Evolutionary conservation across 2,113 vertebrate genomes (phyloP), one percentile per base, ranked within the genome.

Genomic region (Chamaetylas fuelleborni): DNA sequence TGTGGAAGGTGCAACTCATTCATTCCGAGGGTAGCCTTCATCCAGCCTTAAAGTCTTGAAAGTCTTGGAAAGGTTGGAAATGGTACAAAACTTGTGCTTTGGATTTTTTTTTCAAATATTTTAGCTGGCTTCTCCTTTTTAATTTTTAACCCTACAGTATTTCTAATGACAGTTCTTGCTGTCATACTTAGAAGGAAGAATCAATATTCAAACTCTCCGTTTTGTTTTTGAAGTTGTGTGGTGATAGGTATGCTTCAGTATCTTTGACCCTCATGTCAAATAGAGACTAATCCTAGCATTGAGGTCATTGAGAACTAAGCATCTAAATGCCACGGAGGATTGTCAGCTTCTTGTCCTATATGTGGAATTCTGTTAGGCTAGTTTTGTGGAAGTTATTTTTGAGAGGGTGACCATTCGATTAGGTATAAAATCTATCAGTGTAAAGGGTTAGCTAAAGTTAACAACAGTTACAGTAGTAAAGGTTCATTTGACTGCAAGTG

Each of bases 351-450:
- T 54, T 12, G 12, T 53, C n/a, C 24, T 57, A 25, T 74, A 34
- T 51, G 14, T 14, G n/a, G 18, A 66, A 38, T 86, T 77, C n/a
- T 67, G 6, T 66, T 69, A 36, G 36, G 36, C 36, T 36, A n/a
- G 4, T 45, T 85, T 84, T 73, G 19, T 72, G 50, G 34, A 77
- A 64, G 43, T 25, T 36, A 38, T 83, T 90, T 92, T 61, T 88
- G n/a, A 56, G 25, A 82, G 40, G 2, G 2, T 4, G 29, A 43
- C 8, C 19, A 5, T 86, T 91, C 19, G 47, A 3, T 67, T 81
- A 28, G 0, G 0, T 48, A 14, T 43, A 48, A 66, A 73, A 78
- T 74, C 0, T 1, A 22, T 67, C 43, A n/a, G 14, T 42, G 20
- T 61, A 72, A 73, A 34, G 14, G 3, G 13, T 88, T 73, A 77